Conservation (phyloP, 1,140 invertebrate species). For the Drosophila repleta region DNA sequence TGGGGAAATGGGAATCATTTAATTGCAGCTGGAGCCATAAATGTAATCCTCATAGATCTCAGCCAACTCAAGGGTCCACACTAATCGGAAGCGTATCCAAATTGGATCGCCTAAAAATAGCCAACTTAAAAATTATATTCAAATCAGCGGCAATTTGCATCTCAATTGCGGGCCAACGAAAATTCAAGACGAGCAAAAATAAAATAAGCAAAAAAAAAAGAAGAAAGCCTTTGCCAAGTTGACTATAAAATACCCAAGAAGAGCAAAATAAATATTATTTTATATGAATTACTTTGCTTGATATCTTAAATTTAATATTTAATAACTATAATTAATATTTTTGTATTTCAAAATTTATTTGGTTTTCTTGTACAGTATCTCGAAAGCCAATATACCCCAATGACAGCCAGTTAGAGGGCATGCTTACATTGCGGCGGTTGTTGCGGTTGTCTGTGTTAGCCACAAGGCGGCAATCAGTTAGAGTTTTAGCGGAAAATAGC, state of each 20-base stretch:
- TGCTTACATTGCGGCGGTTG: neutral
- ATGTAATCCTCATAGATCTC: slow-evolving; percentile 11
- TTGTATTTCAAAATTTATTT: too few species aligned
- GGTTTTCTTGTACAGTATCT: too few species aligned
- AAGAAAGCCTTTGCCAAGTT: neutral
- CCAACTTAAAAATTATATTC: slow-evolving; percentile 75
- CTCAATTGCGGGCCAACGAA: slow-evolving; percentile 64
- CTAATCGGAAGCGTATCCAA: slow-evolving; percentile 66
- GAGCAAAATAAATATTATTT: neutral
- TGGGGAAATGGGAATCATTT: slow-evolving; percentile 31
- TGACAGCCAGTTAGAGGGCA: neutral
- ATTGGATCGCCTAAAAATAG: slow-evolving; percentile 53
- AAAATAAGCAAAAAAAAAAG: neutral
- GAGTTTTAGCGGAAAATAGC: slow-evolving; percentile 80
- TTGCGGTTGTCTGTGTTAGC: slow-evolving; percentile 15
- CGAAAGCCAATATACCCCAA: neutral
- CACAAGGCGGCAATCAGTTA: slow-evolving; percentile 77
- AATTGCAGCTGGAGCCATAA: slow-evolving; percentile 19
- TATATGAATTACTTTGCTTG: neutral
- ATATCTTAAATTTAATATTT: too few species aligned
- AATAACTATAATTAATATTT: too few species aligned
- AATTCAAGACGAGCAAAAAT: slow-evolving; percentile 32
- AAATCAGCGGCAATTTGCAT: slow-evolving; percentile 80
- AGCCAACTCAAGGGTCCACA: slow-evolving; percentile 21
- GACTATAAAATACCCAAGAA: slow-evolving; percentile 28